Evolutionary conservation across 2,113 vertebrate genomes (phyloP).

Genomic region (Macroglossus sobrinus): DNA sequence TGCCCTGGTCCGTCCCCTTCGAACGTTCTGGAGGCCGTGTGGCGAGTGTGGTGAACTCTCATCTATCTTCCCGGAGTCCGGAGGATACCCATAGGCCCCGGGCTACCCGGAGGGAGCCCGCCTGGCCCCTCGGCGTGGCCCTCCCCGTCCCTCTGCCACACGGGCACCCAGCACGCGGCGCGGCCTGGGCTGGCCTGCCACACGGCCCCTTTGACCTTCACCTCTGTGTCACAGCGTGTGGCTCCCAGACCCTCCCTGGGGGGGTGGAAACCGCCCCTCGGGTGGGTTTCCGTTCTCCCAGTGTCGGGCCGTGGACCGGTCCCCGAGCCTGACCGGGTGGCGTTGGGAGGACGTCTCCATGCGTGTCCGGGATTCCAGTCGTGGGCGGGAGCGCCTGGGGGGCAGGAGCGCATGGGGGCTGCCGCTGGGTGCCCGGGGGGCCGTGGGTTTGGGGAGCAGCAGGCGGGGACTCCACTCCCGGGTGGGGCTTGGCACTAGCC

Average conservation of each 20-base stretch:
- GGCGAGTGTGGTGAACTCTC: background rate
- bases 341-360: accelerated
- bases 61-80: background rate
- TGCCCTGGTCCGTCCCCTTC: background rate
- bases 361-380: accelerated
- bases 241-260: background rate
- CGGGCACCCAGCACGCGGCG: conserved; percentile 50
- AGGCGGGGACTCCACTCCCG: background rate
- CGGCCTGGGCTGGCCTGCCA: conserved; percentile 51
- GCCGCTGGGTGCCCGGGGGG: background rate
- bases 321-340: background rate
- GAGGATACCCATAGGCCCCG: accelerated
- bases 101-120: background rate
- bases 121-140: background rate
- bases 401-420: background rate
- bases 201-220: conserved; percentile 55
- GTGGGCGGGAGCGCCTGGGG: background rate
- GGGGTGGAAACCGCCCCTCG: background rate
- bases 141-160: too few species aligned
- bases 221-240: conserved; percentile 34
- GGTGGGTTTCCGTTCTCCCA: background rate
- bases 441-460: background rate
- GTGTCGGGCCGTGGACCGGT: background rate
- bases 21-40: background rate
- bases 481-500: background rate